Evolutionary conservation across 2,113 vertebrate genomes (phyloP).

Genomic region (Gopherus flavomarginatus): DNA sequence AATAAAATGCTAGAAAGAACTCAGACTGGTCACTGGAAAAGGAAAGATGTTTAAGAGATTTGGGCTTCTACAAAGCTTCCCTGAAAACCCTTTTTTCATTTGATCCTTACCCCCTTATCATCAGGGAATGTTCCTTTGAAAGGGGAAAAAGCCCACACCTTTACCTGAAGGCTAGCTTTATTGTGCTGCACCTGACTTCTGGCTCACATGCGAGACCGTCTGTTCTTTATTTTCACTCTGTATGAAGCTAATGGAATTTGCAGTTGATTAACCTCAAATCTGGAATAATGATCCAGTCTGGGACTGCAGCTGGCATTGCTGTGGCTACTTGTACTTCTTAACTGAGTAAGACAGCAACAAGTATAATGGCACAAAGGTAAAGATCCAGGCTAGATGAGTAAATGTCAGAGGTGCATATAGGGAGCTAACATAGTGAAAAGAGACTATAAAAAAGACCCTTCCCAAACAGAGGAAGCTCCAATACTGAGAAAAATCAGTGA

Average conservation of each 20-base stretch:
- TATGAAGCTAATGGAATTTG: slow-evolving; percentile 86
- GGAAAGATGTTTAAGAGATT: background rate
- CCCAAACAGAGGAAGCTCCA: rapidly evolving
- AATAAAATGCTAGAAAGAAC: background rate
- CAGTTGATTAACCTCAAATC: slow-evolving; percentile 86
- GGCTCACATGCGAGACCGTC: slow-evolving; percentile 73
- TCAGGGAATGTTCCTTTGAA: slow-evolving; percentile 38
- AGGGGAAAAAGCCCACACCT: background rate
- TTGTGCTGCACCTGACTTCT: slow-evolving; percentile 76
- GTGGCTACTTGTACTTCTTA: slow-evolving; percentile 75
- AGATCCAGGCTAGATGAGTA: background rate
- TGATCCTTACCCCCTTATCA: slow-evolving; percentile 30
- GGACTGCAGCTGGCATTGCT: slow-evolving; percentile 76
- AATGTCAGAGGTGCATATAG: background rate
- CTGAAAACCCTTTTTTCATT: slow-evolving; percentile 41
- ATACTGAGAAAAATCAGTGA: slow-evolving; percentile 1
- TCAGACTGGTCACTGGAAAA: background rate
- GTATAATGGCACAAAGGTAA: slow-evolving; percentile 57
- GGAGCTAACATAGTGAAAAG: background rate
- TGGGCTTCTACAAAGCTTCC: background rate
- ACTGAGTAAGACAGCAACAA: slow-evolving; percentile 80
- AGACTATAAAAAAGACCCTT: background rate
- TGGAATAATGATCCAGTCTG: slow-evolving; percentile 80
- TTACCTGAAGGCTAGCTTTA: slow-evolving; percentile 75
- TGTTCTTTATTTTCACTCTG: slow-evolving; percentile 83